Base-by-base conservation (phyloP, 2,888 invertebrate genomes). In the Pheosia gnoma region DNA sequence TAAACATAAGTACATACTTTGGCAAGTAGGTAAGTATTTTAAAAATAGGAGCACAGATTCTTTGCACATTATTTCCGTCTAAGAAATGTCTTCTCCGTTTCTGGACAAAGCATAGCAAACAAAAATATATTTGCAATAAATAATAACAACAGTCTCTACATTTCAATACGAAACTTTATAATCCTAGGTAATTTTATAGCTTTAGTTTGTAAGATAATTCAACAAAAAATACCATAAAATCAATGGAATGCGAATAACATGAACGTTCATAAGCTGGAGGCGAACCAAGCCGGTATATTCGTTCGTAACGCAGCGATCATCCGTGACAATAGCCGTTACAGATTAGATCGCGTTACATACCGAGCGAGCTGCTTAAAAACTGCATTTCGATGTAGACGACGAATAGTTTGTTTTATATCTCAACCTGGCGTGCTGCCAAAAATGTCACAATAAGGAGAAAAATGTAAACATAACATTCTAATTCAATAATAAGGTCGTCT, bases 391-490 rank as follows among this genome's bases (percentile, higher is more conserved):
- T 77, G 67, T 78, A 81, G 81, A 77, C 78, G 81, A 83, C 38
- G 75, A 77, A 72, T 74, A 81, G 83, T 84, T 83, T 84, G 83
- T 85, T 85, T 82, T 86, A 84, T 84, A 86, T 82, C 81, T 80
- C 85, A 82, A 84, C 83, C 85, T 90, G 90, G 90, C 88, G 81
- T 79, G 69, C 72, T 75, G 91, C 90, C 91, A 91, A 86, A 85
- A 87, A 85, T 90, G 86, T 86, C 88, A 89, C 88, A 90, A 90
- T 89, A 88, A 85, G 84, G 86, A 84, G 88, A 88, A 88, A 89
- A 88, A 90, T 90, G 89, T 91, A 91, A 91, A 91, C 90, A 90
- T 86, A 88, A 86, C 88, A 91, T 87, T 90, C 88, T 90, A 85
- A 87, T 87, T 87, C 83, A 83, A 90, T 87, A 91, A 89, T 90